Conservation (phyloP, 64 coral and sea anemone genomes). For the Stylophora pistillata region DNA sequence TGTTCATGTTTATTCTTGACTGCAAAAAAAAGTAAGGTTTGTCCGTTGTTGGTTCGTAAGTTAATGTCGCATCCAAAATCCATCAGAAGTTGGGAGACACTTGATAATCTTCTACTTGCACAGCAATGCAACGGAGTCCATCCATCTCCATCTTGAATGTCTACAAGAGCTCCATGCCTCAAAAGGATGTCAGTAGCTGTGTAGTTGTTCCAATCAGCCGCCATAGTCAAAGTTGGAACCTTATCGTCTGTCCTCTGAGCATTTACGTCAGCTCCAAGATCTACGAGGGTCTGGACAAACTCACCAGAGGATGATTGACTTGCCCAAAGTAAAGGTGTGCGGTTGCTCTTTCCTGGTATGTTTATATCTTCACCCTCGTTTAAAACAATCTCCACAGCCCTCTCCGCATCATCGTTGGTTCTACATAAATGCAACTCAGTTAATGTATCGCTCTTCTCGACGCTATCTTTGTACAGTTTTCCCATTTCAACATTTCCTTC, state of each 20-base stretch:
- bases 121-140: too few relatives aligned
- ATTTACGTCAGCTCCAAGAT: constrained; percentile 1
- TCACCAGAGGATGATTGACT: neutral
- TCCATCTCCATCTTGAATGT: too few relatives aligned
- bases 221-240: neutral
- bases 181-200: neutral
- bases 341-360: neutral
- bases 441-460: neutral
- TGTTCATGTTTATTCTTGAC: too few relatives aligned
- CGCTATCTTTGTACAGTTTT: neutral
- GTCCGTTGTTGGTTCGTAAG: too few relatives aligned
- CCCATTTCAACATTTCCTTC: neutral
- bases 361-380: neutral
- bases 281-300: neutral
- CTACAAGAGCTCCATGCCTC: too few relatives aligned
- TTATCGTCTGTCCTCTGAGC: neutral
- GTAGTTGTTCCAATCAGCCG: neutral
- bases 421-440: neutral
- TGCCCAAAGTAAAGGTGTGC: neutral
- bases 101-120: too few relatives aligned
- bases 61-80: too few relatives aligned
- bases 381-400: neutral
- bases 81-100: too few relatives aligned
- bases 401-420: neutral
- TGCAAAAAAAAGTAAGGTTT: too few relatives aligned